Base-by-base conservation (phyloP, 1,140 invertebrate species). In the Sipha flava region DNA sequence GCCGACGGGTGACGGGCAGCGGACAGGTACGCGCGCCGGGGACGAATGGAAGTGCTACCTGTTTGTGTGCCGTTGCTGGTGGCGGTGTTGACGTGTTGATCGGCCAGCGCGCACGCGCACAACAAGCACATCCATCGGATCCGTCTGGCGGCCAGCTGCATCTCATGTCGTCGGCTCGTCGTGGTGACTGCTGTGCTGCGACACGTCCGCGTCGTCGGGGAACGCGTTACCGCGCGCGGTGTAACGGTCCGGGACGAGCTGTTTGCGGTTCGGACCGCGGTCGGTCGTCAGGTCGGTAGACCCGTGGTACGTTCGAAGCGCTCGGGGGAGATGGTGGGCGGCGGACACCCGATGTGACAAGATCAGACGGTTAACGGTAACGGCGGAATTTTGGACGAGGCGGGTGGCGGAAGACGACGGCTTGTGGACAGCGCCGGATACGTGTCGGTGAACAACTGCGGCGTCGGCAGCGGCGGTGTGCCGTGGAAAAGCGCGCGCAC, bases 101-200 rank as follows among this genome's bases (percentile, higher is more conserved):
- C 73, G 52, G 73, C 73, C 47, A 77, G 52, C 12, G 73, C 73
- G 52, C 73, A 77, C 31, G 73, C 73, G 52, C 73, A 77, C 73
- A 77, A 43, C 52, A 77, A 57, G 23, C 73, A 77, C 73, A 77
- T 59, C 73, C 73, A 77, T 29, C 73, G 73, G 31, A 77, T 77
- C 73, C 73, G 49, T 59, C 52, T 77, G 73, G 21, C 73, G 66
- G 66, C 66, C 66, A 70, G n/a, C 73, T 40, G 73, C 73, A 77
- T 77, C 49, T 77, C 73, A 77, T 77, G 73, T 40, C 52, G 73
- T 77, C 52, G 52, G 47, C 47, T 77, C 47, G 73, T 77, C 49
- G 73, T 57, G 34, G 34, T 77, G 47, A 37, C 21, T 29, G 26
- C 47, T 18, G 9, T 16, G 47, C 10, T 18, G 29, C 72, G 49